phyloP scores from a whole-genome alignment of 2,888 invertebrate genomes.

The Rotaria magnacalcarata region DNA sequence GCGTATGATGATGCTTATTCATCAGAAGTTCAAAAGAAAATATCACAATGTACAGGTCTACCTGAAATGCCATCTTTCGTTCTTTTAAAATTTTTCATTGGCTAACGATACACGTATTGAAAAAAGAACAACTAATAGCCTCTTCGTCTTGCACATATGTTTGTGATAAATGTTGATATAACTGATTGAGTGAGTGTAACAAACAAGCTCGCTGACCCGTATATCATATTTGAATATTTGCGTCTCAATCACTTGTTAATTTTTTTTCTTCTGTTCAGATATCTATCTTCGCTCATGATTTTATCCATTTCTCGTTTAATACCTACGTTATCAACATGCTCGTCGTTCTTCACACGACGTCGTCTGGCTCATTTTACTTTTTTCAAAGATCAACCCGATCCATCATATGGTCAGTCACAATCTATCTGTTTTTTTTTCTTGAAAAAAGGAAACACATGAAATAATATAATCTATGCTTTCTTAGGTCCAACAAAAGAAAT shows the following conservation, averaged over 20 bases:
- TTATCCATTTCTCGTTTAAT: background rate
- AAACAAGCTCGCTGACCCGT: constrained; percentile 16
- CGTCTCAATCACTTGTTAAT: background rate
- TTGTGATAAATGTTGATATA: background rate
- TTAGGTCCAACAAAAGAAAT: constrained; percentile 59
- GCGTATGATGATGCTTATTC: background rate
- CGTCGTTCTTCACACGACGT: background rate
- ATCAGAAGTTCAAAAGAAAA: background rate
- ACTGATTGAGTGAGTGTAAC: constrained; percentile 3
- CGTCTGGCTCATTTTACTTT: background rate
- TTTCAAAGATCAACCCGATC: background rate
- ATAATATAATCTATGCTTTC: background rate
- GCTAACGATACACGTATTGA: background rate
- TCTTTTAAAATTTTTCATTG: background rate
- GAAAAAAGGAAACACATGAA: background rate
- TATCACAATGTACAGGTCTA: background rate
- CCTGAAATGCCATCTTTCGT: background rate
- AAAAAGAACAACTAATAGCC: background rate
- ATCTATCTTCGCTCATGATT: background rate
- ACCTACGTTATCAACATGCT: background rate
- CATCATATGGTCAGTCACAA: background rate
- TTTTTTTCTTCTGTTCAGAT: background rate
- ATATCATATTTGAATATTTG: background rate
- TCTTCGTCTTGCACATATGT: background rate
- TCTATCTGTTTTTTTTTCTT: background rate